Evolutionary conservation across 2,113 vertebrate species (phyloP), one percentile per base, ranked within the genome.

Genomic region (Ceuthmochares aereus): DNA sequence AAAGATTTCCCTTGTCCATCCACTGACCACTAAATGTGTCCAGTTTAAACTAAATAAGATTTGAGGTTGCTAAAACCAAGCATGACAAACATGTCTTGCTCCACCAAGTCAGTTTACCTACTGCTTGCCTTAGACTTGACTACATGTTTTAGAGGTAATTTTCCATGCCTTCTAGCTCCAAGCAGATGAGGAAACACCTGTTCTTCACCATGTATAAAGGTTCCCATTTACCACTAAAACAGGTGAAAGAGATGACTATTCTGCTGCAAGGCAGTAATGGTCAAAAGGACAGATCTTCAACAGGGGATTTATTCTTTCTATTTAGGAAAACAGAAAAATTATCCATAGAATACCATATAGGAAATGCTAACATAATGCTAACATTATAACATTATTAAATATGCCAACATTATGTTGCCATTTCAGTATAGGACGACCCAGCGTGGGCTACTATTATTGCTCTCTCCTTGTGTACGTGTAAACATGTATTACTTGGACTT

Each of bases 201-300:
- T 55, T 10, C 18, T 12, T 60, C 23, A 9, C 1, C 0, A 1
- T 9, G 21, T 40, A 49, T 14, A 23, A 23, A 34, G 20, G 13
- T 58, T 58, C 26, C 26, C 22, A 36, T 20, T 66, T 60, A 10
- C 7, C 9, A 27, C 49, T 12, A 47, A 68, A 68, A 26, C 8
- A 77, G 7, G 14, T 37, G 43, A 20, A 84, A 47, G 21, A 51
- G 47, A 1, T 21, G 6, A 5, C 43, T 73, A 8, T 56, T 80
- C 60, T 62, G 16, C 36, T 70, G 22, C 37, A 56, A 7, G 8
- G 5, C 5, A 69, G 3, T 9, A 49, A 14, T 16, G 22, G 23
- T 26, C 45, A 60, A 37, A 89, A 51, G 7, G 3, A 3, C 21
- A 68, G 6, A 2, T 58, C 47, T 64, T 81, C 51, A 58, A 12